Base-by-base conservation (phyloP, 2,113 vertebrate species). In the Nycticebus coucang region DNA sequence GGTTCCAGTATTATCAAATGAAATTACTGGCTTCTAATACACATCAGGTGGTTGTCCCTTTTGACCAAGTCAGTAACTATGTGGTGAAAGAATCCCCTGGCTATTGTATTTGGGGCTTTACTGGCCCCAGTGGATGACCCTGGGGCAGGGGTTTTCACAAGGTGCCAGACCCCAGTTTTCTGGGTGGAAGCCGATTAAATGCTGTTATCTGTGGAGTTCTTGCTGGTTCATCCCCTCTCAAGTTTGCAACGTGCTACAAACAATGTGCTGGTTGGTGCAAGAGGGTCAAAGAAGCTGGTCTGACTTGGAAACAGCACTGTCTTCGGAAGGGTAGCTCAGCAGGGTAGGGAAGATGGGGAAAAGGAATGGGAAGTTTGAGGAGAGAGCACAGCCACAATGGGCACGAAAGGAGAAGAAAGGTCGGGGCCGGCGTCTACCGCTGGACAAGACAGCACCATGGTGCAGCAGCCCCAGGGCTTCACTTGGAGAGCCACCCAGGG, bases 381-480 rank as follows among this genome's bases (percentile, higher is more conserved):
- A 9, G 50, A 35, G n/a, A 59, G 45, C 2, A 7, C 15, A 37
- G 30, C 10, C 71, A 59, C 24, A 17, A 10, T 45, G 60, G 28
- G 14, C 37, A 45, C 0, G 28, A 45, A 53, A 71, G 59, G 75
- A 68, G 30, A 3, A 59, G 26, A 13, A 59, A 50, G 45, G 6
- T 5, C 0, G 50, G n/a, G 19, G 4, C 19, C 12, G 3, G 33
- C 4, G 9, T 33, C 24, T 19, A 75, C 41, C 22, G 50, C 0
- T 0, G 2, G 17, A 30, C 18, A n/a, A 62, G 33, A 45, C 66
- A 59, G 19, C 41, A 21, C 12, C 0, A 12, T 28, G 30, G n/a
- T 7, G 8, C 3, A 21, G 74, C 60, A 78, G 35, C 35, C 37
- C 53, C 53, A 35, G 64, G 55, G 17, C 11, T 26, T 11, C 30